phyloP scores from a whole-genome alignment of 2,888 invertebrate genomes.

The Cryptocephalus primarius region DNA sequence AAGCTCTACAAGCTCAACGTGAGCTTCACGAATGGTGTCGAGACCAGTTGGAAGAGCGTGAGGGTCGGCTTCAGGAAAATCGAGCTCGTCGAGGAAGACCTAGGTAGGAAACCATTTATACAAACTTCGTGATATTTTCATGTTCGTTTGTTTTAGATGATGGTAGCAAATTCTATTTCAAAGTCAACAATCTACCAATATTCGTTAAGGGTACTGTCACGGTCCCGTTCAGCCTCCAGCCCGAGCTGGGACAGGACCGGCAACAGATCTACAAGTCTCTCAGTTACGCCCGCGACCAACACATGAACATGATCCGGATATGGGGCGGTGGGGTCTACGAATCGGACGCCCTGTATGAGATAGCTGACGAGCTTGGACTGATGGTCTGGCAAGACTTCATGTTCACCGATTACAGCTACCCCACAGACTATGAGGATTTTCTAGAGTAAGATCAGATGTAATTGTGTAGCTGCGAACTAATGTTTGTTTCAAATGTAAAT shows the following conservation, averaged over 20 bases:
- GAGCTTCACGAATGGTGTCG: slow-evolving; percentile 36
- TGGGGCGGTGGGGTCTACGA: not conserved
- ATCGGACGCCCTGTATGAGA: not conserved
- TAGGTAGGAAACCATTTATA: not conserved
- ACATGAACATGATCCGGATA: not conserved
- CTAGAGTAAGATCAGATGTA: not conserved
- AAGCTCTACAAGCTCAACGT: slow-evolving; percentile 59
- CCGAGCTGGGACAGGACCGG: not conserved
- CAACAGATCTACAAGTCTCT: not conserved
- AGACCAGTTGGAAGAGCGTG: slow-evolving; percentile 37
- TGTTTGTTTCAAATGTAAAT: not conserved
- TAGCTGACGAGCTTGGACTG: not conserved
- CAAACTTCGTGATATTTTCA: not conserved
- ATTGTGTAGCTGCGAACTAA: not conserved
- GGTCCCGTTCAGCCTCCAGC: not conserved
- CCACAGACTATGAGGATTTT: not conserved
- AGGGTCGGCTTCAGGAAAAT: slow-evolving; percentile 78
- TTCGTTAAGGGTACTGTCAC: not conserved
- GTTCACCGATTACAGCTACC: not conserved
- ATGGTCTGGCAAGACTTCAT: not conserved
- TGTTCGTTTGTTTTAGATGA: not conserved
- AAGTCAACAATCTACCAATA: not conserved
- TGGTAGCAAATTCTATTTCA: not conserved
- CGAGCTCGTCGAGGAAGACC: slow-evolving; percentile 63
- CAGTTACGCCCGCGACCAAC: not conserved